Base-by-base conservation (phyloP, 2,888 invertebrate genomes). In the Cynaeus angustus region DNA sequence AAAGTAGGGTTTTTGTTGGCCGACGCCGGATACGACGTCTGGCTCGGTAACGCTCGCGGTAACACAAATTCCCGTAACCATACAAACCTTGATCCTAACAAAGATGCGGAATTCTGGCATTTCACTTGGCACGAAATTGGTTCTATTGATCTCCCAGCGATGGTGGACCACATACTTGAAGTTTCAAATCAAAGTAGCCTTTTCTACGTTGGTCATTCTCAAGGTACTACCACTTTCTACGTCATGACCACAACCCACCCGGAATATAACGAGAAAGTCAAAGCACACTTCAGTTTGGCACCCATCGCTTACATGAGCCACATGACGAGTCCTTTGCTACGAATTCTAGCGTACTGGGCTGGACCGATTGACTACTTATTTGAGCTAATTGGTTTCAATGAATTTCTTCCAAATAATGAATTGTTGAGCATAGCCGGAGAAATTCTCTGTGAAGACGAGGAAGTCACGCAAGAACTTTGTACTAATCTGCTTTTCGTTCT, bases 51-150 rank as follows among this genome's bases (percentile, higher is more conserved):
- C 66, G 74, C 72, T 9, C 74, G 80, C 68, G 80, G 80, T 9
- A 79, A 79, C 55, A 67, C 52, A 0, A 74, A 77, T 52, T 77
- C 77, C 5, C 71, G 77, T 10, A 70, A 75, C 28, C 78, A 79
- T 56, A 77, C 74, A 7, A 64, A 16, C 4, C 65, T 77, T 5
- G 68, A 76, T 46, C 79, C 81, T 4, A 68, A 74, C 16, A 72
- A 61, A 0, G 74, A 78, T 45, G 45, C 83, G 89, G 90, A 73
- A 58, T 84, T 82, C 69, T 85, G 83, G 83, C 68, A 83, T n/a
- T 84, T 83, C 72, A 94, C 94, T 68, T 97, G 92, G 91, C 94
- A 96, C 80, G 92, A 95, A 81, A 94, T 96, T 81, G 94, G 92
- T 0, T 83, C 88, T 66, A 88, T 87, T 73, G 97, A 97, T 83